phyloP scores from a whole-genome alignment of 2,888 invertebrate species.

The Autographa gamma region DNA sequence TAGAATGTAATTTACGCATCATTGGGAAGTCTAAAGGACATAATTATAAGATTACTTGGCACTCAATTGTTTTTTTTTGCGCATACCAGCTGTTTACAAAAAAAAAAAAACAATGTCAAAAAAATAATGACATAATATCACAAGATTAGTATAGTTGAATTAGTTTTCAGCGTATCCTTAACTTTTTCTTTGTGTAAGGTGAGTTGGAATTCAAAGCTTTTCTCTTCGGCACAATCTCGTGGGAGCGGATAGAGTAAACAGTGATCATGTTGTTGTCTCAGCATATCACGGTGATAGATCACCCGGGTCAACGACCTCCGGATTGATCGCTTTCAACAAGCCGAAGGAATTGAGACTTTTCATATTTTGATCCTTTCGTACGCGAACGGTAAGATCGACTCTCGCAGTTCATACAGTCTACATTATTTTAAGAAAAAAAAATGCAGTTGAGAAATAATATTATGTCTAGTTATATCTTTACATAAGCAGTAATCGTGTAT shows the following conservation, averaged over 20 bases:
- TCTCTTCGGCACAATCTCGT: constrained; percentile 64
- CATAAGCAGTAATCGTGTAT: neutral
- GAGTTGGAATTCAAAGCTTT: constrained; percentile 16
- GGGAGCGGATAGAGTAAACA: constrained; percentile 72
- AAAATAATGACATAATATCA: too few relatives aligned
- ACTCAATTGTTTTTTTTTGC: too few relatives aligned
- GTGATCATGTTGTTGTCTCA: constrained; percentile 66
- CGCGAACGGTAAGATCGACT: neutral
- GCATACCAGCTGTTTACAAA: too few relatives aligned
- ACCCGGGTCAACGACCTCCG: constrained; percentile 63
- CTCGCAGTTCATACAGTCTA: neutral
- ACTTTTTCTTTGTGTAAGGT: constrained; percentile 13
- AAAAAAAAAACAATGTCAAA: too few relatives aligned
- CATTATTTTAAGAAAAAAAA: neutral
- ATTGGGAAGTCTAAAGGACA: too few relatives aligned
- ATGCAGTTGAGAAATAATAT: too few relatives aligned
- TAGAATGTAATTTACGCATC: too few relatives aligned
- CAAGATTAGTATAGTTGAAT: too few relatives aligned
- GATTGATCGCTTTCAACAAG: constrained; percentile 60
- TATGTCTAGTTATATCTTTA: neutral
- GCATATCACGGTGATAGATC: constrained; percentile 73
- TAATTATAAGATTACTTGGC: too few relatives aligned
- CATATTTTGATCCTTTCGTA: constrained; percentile 15
- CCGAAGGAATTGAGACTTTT: constrained; percentile 34
- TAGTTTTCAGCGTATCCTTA: neutral